Conservation (phyloP, 2,888 invertebrate genomes). For the Chironomus tentans region DNA sequence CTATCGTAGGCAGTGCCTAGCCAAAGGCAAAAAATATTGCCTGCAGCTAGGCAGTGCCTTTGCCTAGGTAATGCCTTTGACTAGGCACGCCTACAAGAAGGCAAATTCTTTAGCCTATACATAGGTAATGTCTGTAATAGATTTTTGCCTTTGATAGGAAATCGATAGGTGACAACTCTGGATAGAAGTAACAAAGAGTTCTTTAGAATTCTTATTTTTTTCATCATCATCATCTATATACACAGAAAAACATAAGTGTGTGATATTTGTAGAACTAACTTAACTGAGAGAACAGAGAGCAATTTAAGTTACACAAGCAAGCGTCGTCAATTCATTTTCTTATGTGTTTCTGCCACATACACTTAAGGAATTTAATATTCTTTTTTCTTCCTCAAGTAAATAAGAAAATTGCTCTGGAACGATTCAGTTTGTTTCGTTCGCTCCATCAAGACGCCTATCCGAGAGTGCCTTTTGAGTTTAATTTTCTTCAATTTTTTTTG, state of each 20-base stretch:
- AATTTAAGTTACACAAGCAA: slow-evolving; percentile 8
- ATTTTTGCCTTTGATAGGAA: too few species aligned
- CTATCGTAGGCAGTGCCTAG: too few species aligned
- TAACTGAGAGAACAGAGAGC: slow-evolving; percentile 6
- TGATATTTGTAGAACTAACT: not conserved
- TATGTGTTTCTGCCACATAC: slow-evolving; percentile 1
- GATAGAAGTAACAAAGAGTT: slow-evolving; percentile 8
- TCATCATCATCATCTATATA: not conserved
- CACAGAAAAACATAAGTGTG: not conserved
- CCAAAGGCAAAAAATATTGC: too few species aligned
- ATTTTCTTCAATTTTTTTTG: not conserved
- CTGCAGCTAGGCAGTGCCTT: too few species aligned
- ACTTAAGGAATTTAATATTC: not conserved
- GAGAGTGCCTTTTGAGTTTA: slow-evolving; percentile 8
- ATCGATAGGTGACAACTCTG: too few species aligned
- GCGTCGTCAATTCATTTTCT: slow-evolving; percentile 13
- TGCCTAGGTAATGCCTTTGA: too few species aligned
- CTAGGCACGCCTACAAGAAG: too few species aligned
- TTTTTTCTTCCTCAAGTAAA: not conserved
- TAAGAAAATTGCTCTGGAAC: slow-evolving; percentile 9
- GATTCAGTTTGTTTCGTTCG: slow-evolving; percentile 16
- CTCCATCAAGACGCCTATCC: slow-evolving; percentile 7
- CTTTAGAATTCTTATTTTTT: slow-evolving; percentile 15
- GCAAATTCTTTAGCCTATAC: too few species aligned
- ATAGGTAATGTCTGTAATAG: too few species aligned